These are phyloP conservation scores for Rhadinocentrus ornatus DNA, from an alignment of 2,797 vertebrate genomes.

Conservation along the genomic window DNA sequence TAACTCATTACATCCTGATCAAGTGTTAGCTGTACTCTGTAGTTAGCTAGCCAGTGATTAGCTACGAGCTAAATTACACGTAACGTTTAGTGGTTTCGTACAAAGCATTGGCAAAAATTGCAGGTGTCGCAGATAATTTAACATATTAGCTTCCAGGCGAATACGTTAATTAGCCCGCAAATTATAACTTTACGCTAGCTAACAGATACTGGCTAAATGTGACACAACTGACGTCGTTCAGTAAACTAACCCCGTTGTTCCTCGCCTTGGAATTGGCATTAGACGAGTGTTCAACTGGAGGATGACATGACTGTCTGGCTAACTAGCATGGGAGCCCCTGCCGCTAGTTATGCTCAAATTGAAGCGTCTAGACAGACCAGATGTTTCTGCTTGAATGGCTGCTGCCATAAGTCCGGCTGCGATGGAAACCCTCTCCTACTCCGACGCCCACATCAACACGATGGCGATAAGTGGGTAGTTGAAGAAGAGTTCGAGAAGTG, in stretches of 20 bases:
- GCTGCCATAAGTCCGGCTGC: conserved; percentile 42
- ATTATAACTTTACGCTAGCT: not conserved
- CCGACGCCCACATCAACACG: conserved; percentile 7
- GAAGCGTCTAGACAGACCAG: not conserved
- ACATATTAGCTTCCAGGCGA: not conserved
- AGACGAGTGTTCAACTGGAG: conserved; percentile 3
- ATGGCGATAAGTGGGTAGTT: not conserved
- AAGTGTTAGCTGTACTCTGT: conserved; percentile 1
- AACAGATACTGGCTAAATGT: conserved; percentile 7
- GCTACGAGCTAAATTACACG: conserved; percentile 10
- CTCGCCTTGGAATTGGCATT: conserved; percentile 26
- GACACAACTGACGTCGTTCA: not conserved
- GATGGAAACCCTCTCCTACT: conserved; percentile 12
- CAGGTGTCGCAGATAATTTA: fast-evolving
- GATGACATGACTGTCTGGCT: conserved; percentile 17
- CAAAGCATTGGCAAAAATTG: not conserved
- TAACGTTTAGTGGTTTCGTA: not conserved
- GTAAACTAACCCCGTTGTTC: conserved; percentile 5
- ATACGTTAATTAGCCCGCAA: not conserved
- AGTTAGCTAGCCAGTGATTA: conserved; percentile 11
- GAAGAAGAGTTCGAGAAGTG: not conserved
- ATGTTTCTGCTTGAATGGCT: not conserved
- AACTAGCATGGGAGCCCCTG: not conserved
- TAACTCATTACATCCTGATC: not conserved
- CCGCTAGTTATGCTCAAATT: not conserved